Evolutionary conservation across 2,888 invertebrate genomes (phyloP), one percentile per base, ranked within the genome.

Genomic region (Furcula furcula): DNA sequence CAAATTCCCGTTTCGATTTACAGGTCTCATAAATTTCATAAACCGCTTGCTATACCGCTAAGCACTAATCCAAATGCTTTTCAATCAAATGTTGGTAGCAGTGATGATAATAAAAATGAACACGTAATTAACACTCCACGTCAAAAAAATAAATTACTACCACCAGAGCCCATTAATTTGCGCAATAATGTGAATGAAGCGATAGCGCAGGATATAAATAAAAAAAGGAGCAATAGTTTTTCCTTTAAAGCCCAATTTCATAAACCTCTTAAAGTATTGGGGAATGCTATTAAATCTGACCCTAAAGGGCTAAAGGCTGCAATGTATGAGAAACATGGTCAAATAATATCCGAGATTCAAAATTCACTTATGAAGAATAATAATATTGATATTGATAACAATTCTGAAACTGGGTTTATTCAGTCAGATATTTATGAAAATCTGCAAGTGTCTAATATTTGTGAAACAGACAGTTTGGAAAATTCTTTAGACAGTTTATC

Each of bases 21-120:
- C 68, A 69, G 69, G 56, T 50, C 28, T 46, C 22, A 10, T 48
- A 38, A 40, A 44, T 22, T 28, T 16, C 18, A 12, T 26, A 26
- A 39, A 41, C 34, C 40, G 34, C 36, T 48, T 36, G 29, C 55
- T 47, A 40, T 46, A 28, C 36, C 34, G 59, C 60, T 36, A 43
- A 33, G 55, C 57, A 46, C 57, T 56, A 55, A 62, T 44, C 37
- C 40, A 36, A 36, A 49, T 33, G 65, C 65, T 63, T 59, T 37
- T 34, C 43, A 35, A 33, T 41, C 36, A 37, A 54, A 56, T 38
- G 21, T 33, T 22, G 30, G 29, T 12, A 21, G 12, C 33, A 33
- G 26, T 34, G 34, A 43, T 40, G 48, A 42, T 21, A 39, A 44
- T 31, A 40, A 30, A 28, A 44, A 48, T 38, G 31, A 44, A 26